Conservation (phyloP, 2,113 vertebrate species). For the Pituophis catenifer region DNA sequence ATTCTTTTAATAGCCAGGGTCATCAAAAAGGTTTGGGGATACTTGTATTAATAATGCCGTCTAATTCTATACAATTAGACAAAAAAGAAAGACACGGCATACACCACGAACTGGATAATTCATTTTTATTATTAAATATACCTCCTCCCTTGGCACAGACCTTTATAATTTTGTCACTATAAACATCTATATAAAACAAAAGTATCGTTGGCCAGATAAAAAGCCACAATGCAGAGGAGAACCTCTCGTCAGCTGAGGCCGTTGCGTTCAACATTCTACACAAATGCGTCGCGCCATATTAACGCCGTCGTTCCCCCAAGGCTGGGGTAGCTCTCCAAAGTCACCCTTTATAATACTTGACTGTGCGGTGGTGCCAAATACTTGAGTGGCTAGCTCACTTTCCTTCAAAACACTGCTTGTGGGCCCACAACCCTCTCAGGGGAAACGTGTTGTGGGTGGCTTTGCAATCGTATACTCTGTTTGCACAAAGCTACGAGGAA, state of each 20-base stretch:
- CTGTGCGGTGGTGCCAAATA: not conserved
- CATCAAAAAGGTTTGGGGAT: not conserved
- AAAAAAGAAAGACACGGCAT: not conserved
- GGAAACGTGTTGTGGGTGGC: not conserved
- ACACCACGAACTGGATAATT: not conserved
- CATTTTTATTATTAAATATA: slow-evolving; percentile 15
- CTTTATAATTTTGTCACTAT: not conserved
- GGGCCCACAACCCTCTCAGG: not conserved
- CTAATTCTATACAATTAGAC: not conserved
- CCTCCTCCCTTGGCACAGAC: not conserved
- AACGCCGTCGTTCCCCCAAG: not conserved
- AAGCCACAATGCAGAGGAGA: too few species aligned
- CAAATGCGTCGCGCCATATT: accelerated
- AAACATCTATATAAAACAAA: slow-evolving; percentile 14
- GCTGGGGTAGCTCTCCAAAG: too few species aligned
- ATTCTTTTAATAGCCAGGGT: too few species aligned
- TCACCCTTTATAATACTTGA: not conserved
- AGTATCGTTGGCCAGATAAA: not conserved
- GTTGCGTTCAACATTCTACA: not conserved
- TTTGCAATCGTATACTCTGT: not conserved
- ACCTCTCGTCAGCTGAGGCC: not conserved
- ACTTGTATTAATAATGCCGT: not conserved
- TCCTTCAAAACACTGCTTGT: not conserved
- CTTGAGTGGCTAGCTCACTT: not conserved
- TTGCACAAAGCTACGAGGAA: not conserved